Evolutionary conservation across 2,113 vertebrate genomes (phyloP).

Genomic region (Macrotus californicus): DNA sequence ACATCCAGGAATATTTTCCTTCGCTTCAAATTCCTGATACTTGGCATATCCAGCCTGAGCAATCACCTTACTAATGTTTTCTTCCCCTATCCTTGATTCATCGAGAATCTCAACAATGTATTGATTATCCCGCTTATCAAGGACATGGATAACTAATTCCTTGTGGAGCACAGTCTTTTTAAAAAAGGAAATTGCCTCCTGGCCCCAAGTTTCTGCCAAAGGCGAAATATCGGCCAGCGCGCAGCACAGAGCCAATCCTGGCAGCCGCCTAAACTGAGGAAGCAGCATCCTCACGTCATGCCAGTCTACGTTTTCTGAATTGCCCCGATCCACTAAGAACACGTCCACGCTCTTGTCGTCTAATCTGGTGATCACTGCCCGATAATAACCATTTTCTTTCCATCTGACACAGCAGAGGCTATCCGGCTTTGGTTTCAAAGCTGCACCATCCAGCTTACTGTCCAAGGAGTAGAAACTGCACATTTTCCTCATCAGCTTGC

Average conservation of each 20-base stretch:
- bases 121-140: constrained; percentile 71
- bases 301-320: constrained; percentile 77
- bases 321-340: constrained; percentile 89
- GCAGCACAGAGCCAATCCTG: constrained; percentile 86
- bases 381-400: constrained; percentile 84
- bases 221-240: constrained; percentile 81
- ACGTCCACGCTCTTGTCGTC: constrained; percentile 77
- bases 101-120: constrained; percentile 86
- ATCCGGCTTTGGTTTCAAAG: constrained; percentile 77
- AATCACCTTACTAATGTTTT: constrained; percentile 82
- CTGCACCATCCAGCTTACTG: constrained; percentile 63
- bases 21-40: constrained; percentile 65
- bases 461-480: constrained; percentile 81
- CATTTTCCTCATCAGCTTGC: constrained; percentile 81
- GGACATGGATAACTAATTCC: constrained; percentile 79
- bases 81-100: constrained; percentile 78
- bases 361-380: constrained; percentile 81
- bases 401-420: constrained; percentile 87
- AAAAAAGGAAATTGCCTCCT: constrained; percentile 83
- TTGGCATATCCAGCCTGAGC: constrained; percentile 79
- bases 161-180: constrained; percentile 84
- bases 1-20: background rate
- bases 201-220: constrained; percentile 81
- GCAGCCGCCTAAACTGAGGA: constrained; percentile 81
- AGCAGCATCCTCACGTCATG: constrained; percentile 80